These are phyloP conservation scores for Hyles euphorbiae DNA, from an alignment of 1,140 invertebrate species.

Conservation along the genomic window DNA sequence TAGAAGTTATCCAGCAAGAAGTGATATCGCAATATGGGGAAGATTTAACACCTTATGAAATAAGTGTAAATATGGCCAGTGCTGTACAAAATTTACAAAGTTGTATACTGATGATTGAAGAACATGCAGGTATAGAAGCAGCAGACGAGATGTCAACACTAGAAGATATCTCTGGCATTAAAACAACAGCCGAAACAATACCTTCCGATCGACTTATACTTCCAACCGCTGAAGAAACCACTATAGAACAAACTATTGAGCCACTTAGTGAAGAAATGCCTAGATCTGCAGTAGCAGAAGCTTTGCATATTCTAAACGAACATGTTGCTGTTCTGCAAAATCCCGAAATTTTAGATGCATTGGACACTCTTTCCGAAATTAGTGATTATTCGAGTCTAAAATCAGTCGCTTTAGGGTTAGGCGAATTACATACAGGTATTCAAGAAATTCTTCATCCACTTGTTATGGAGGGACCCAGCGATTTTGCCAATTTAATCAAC, in stretches of 20 bases:
- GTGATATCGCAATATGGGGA: constrained; percentile 59
- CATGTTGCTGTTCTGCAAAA: constrained; percentile 51
- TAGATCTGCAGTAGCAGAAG: constrained; percentile 28
- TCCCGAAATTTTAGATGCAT: constrained; percentile 45
- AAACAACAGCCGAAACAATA: constrained; percentile 70
- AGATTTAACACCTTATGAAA: constrained; percentile 33
- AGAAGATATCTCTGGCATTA: constrained; percentile 77
- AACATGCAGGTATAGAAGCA: constrained; percentile 59
- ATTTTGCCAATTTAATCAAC: constrained; percentile 30
- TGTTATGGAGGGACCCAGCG: constrained; percentile 40
- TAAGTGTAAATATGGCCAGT: constrained; percentile 61
- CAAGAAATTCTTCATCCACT: constrained; percentile 52
- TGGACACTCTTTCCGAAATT: constrained; percentile 50
- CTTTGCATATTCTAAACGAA: constrained; percentile 46
- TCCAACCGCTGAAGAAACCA: constrained; percentile 30
- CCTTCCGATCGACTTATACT: constrained; percentile 37
- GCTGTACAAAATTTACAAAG: constrained; percentile 75
- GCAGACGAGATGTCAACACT: constrained; percentile 73
- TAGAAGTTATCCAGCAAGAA: constrained; percentile 72
- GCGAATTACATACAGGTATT: constrained; percentile 57
- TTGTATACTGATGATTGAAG: constrained; percentile 73
- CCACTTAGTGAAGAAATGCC: constrained; percentile 27
- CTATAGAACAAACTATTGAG: constrained; percentile 27
- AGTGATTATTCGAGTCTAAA: constrained; percentile 50
- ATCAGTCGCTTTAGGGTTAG: constrained; percentile 46